Evolutionary conservation across 2,113 vertebrate genomes (phyloP), one percentile per base, ranked within the genome.

Genomic region (Platichthys flesus): DNA sequence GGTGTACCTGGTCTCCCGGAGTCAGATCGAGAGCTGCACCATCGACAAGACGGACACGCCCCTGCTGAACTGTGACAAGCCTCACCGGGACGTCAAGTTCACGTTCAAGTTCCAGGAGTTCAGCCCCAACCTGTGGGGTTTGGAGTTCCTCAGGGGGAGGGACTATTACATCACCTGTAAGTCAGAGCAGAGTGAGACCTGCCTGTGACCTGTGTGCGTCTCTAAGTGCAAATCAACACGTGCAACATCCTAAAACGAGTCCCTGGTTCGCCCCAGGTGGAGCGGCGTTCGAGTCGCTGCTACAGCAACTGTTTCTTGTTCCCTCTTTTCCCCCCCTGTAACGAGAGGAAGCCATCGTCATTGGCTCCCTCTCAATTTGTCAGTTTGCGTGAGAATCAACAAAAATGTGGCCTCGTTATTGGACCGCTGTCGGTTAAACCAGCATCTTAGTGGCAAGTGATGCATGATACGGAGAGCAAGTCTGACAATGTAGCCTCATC

Each of bases 41-140:
- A 94, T 98, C 83, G 95, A 95, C 90, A 96, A 97, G 86, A 94
- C 94, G 65, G 96, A 97, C 82, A 96, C 96, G 3, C 96, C 96
- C 51, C 95, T 99, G 77, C 96, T 99, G 90, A 99, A 97, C 95
- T 99, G 98, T 88, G 96, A 97, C 92, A 97, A 95, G 81, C 98
- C 98, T 71, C 95, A 99, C 91, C 95, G 95, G 92, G 97, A 99
- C 55, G 98, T 99, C 70, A 99, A 99, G 88, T 99, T 98, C 95
- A 99, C 98, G 2, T 97, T 99, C 94, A 99, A 99, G 93, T 99
- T 99, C 93, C 98, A 99, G 92, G 98, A 99, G 87, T 99, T 98
- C 95, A 99, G 98, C 89, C 98, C 98, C 85, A 99, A 99, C 92
- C 95, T 99, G 67, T 99, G 97, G 97, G 98, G 98, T 60, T 89